A percentile compares a stretch with the other conserved stretches of the same genome.
phyloP scores from a whole-genome alignment of 1,140 invertebrate species.

The Eurosta solidaginis region DNA sequence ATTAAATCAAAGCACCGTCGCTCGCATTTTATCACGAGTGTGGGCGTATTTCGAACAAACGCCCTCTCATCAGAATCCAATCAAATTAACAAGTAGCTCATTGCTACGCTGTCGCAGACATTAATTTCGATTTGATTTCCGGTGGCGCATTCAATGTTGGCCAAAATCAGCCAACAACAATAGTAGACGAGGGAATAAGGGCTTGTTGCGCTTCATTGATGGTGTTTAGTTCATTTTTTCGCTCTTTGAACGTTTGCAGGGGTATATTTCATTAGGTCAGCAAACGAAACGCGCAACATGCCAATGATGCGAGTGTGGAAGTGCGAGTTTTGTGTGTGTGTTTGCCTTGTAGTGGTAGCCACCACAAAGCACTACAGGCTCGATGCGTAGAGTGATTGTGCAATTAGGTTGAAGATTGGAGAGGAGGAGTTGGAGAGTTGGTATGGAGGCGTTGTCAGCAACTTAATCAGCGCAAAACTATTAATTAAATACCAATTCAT shows the following conservation, averaged over 20 bases:
- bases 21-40: slow-evolving; percentile 57
- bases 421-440: background rate
- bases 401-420: background rate
- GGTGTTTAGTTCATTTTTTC: background rate
- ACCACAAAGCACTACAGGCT: background rate
- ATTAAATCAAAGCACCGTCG: slow-evolving; percentile 30
- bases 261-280: slow-evolving; percentile 56
- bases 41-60: slow-evolving; percentile 53
- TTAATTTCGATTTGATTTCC: slow-evolving; percentile 60
- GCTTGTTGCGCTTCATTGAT: slow-evolving; percentile 9
- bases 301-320: background rate
- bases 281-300: slow-evolving; percentile 47
- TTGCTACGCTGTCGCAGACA: slow-evolving; percentile 43
- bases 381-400: background rate
- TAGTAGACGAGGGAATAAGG: background rate
- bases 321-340: background rate
- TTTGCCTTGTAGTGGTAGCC: background rate
- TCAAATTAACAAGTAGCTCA: slow-evolving; percentile 57
- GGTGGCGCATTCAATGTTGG: slow-evolving; percentile 34
- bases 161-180: slow-evolving; percentile 8
- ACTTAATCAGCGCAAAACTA: slow-evolving; percentile 60
- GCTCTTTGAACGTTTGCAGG: slow-evolving; percentile 41
- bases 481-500: slow-evolving; percentile 61
- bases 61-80: slow-evolving; percentile 60
- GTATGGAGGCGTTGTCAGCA: slow-evolving; percentile 39